A percentile compares a stretch with the other conserved stretches of the same genome.
Conservation (phyloP, 1,140 invertebrate genomes). For the Trichomalopsis sarcophagae region DNA sequence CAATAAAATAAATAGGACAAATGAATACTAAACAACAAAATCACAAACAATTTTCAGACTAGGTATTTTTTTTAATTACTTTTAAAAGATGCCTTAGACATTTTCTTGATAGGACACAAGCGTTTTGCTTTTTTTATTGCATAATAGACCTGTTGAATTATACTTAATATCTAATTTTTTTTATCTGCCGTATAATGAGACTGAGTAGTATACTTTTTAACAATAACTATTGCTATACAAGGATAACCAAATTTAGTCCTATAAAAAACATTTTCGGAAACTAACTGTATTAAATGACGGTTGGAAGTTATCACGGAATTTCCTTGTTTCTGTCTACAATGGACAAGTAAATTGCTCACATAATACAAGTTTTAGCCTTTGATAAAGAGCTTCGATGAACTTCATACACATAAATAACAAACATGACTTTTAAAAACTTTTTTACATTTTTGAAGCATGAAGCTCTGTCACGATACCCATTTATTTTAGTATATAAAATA, state of each 20-base stretch:
- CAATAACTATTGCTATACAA: conserved; percentile 1
- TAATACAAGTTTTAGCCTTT: conserved; percentile 36
- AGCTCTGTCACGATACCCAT: conserved; percentile 35
- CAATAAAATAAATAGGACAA: conserved; percentile 47
- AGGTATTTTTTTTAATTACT: conserved; percentile 39
- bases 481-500: conserved; percentile 56
- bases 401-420: conserved; percentile 31
- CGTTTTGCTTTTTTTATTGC: conserved; percentile 17
- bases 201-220: conserved; percentile 18
- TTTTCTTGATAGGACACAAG: conserved; percentile 15
- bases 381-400: conserved; percentile 14
- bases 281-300: neutral
- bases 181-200: neutral
- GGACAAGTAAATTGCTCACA: conserved; percentile 28
- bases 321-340: neutral
- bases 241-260: conserved; percentile 16
- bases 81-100: conserved; percentile 12
- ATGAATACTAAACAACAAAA: conserved; percentile 47
- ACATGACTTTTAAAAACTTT: conserved; percentile 18
- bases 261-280: conserved; percentile 17
- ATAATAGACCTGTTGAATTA: conserved; percentile 16
- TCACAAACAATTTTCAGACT: conserved; percentile 48
- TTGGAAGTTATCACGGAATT: conserved; percentile 32
- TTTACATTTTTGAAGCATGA: conserved; percentile 32
- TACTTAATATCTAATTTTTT: conserved; percentile 18